phyloP scores from a whole-genome alignment of 1,140 invertebrate species.

The Triops cancriformis region DNA sequence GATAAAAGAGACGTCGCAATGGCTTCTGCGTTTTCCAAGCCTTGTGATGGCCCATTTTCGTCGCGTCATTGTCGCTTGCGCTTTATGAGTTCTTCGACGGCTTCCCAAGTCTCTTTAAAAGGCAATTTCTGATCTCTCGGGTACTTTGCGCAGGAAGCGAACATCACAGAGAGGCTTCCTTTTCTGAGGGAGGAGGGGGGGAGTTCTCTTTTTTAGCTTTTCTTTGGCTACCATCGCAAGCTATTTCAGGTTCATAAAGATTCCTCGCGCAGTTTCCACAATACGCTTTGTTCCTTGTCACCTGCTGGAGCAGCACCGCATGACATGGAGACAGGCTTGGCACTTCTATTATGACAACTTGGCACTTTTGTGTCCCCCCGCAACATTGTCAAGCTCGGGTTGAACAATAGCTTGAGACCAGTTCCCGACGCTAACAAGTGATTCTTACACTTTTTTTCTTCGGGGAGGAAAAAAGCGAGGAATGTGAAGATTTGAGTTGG shows the following conservation, averaged over 20 bases:
- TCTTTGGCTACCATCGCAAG: neutral
- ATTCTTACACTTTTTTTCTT: neutral
- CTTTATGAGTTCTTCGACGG: neutral
- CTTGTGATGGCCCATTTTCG: neutral
- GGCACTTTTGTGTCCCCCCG: neutral
- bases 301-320: neutral
- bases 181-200: no score
- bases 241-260: neutral
- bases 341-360: constrained; percentile 14
- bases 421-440: neutral
- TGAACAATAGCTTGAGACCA: neutral
- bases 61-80: neutral
- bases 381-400: neutral
- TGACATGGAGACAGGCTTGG: constrained; percentile 9
- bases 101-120: neutral
- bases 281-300: constrained; percentile 2
- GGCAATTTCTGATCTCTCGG: neutral
- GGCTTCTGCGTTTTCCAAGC: neutral
- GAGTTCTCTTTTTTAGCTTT: neutral
- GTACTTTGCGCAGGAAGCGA: neutral
- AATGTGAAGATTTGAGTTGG: no score
- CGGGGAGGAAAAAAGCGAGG: no score
- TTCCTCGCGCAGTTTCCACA: neutral
- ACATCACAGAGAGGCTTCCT: neutral
- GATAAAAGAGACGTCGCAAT: neutral